Evolutionary conservation across 2,113 vertebrate species (phyloP), one percentile per base, ranked within the genome.

Genomic region (Trochalopteron elliotii): DNA sequence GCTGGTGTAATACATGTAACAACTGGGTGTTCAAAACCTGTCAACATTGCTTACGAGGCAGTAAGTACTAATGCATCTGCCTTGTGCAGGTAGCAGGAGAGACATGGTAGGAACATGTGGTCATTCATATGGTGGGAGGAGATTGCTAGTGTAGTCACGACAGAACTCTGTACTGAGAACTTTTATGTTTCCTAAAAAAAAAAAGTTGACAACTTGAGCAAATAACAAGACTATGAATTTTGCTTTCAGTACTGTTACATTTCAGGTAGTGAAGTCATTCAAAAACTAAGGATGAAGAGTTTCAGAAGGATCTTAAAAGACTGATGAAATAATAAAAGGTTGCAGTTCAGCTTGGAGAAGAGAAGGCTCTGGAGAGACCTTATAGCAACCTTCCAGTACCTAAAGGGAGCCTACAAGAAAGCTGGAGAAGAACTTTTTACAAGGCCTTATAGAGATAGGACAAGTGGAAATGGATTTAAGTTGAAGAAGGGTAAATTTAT

Each of bases 1-100:
- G 25, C 23, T 60, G 12, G 4, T 45, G 17, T 27, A 47, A 69
- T 15, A 7, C 1, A 0, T 5, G 1, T 21, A 23, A 24, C 4
- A 7, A 15, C 30, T 39, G 22, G 11, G 12, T 61, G 21, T 44
- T 53, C 47, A 75, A 35, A 39, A 47, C 31, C 15, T 90, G 15
- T 25, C 30, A 24, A n/a, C 18, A 30, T 31, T 78, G 24, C 42
- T 67, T 35, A 33, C 12, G n/a, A 27, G 31, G n/a, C 42, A 61
- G 4, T 53, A 18, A 91, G 12, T 16, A 16, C 35, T 52, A 25
- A 61, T 15, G 21, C 22, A 16, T 53, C 24, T 84, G 28, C 57
- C 64, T 81, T 61, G 25, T 64, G 31, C 37, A 78, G 30, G 55
- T 61, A 39, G 22, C 28, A 61, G 31, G 13, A 71, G 24, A 63